These are phyloP conservation scores for Enteromius trimaculatus DNA, from an alignment of 2,797 vertebrate species.

Conservation along the genomic window DNA sequence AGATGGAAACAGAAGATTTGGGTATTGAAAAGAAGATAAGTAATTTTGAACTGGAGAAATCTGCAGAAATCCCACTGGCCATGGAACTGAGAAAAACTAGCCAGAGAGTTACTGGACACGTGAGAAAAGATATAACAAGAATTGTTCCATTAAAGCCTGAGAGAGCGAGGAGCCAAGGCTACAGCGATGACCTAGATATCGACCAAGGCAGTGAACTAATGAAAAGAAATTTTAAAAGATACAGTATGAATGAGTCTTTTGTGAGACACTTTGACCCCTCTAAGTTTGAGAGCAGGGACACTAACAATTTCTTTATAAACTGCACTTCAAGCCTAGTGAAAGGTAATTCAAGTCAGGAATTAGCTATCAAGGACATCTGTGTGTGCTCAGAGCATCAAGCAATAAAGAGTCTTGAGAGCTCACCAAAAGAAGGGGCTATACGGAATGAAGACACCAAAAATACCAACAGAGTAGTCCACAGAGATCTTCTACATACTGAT, in stretches of 20 bases:
- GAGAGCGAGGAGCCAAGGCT: constrained; percentile 73
- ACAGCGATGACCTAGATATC: constrained; percentile 74
- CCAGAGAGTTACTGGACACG: constrained; percentile 71
- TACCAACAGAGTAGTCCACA: constrained; percentile 28
- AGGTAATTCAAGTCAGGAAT: too few species aligned
- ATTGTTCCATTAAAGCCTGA: constrained; percentile 83
- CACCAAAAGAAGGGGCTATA: constrained; percentile 50
- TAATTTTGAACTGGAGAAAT: constrained; percentile 73
- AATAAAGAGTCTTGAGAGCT: constrained; percentile 55
- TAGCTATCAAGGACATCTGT: constrained; percentile 7
- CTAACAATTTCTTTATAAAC: constrained; percentile 61
- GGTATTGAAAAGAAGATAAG: constrained; percentile 75
- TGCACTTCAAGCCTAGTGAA: constrained; percentile 16
- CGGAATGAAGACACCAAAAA: constrained; percentile 56
- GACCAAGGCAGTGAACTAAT: constrained; percentile 66
- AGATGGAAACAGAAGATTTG: constrained; percentile 32
- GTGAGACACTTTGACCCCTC: constrained; percentile 72
- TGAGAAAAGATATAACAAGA: constrained; percentile 77
- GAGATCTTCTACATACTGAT: constrained; percentile 59
- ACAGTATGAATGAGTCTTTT: constrained; percentile 77
- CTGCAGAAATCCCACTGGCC: constrained; percentile 69
- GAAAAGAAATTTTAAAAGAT: constrained; percentile 63
- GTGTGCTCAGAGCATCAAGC: constrained; percentile 49
- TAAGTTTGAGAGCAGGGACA: constrained; percentile 68
- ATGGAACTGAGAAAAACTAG: constrained; percentile 72